phyloP scores from a whole-genome alignment of 2,113 vertebrate genomes.

The Noturus placidus region DNA sequence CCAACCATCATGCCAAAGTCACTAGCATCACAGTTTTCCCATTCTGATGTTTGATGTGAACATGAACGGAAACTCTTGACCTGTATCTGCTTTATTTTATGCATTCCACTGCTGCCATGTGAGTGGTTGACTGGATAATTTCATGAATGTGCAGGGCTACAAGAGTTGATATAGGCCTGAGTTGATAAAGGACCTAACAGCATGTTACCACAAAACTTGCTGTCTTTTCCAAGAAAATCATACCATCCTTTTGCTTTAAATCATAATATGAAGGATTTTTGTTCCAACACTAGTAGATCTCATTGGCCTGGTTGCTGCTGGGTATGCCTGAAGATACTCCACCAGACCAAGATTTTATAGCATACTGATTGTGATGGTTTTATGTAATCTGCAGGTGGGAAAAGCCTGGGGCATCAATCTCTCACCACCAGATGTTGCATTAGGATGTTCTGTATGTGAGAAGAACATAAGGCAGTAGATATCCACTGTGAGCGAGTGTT shows the following conservation, averaged over 20 bases:
- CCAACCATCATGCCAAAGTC: background rate
- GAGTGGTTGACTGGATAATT: background rate
- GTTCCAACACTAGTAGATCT: conserved; percentile 17
- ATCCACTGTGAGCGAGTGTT: background rate
- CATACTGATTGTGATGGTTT: conserved; percentile 36
- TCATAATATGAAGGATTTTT: conserved; percentile 4
- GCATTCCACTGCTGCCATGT: background rate
- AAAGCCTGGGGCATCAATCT: background rate
- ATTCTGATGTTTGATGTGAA: background rate
- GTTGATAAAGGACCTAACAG: background rate
- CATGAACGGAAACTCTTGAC: background rate
- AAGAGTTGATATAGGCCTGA: background rate
- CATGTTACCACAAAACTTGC: background rate
- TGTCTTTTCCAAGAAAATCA: background rate
- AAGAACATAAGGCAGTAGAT: background rate
- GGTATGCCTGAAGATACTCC: conserved; percentile 47
- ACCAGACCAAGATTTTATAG: conserved; percentile 48
- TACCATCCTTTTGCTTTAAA: background rate
- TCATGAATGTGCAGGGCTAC: background rate
- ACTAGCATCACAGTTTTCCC: background rate
- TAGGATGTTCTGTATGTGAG: background rate
- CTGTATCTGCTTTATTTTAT: background rate
- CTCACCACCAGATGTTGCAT: background rate
- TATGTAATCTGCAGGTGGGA: conserved; percentile 30
- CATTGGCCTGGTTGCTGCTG: conserved; percentile 27